Conservation (phyloP, 2,888 invertebrate genomes). For the Maniola hyperantus region DNA sequence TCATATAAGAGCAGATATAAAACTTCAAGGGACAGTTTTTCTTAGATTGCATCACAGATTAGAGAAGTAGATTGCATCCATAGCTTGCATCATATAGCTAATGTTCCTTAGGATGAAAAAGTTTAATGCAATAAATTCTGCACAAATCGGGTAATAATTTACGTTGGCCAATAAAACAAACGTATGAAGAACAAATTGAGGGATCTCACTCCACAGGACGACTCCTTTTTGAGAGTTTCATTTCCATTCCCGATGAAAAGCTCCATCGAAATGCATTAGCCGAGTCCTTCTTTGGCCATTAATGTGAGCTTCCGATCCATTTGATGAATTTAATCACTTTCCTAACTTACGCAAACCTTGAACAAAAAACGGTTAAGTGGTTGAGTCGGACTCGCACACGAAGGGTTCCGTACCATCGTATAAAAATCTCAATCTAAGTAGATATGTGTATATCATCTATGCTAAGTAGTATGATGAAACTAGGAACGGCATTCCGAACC, state of each 20-base stretch:
- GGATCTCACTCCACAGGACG: not conserved
- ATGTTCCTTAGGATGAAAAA: not conserved
- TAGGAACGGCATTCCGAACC: too few species aligned
- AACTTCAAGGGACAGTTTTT: too few species aligned
- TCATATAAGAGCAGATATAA: too few species aligned
- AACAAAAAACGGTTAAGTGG: not conserved
- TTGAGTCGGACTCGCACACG: too few species aligned
- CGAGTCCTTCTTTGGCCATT: not conserved
- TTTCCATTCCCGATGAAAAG: not conserved
- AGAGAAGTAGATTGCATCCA: too few species aligned
- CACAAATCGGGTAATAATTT: not conserved
- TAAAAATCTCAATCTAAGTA: too few species aligned
- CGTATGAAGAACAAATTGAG: slow-evolving; percentile 13
- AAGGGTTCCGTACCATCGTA: too few species aligned
- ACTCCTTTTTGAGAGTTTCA: not conserved
- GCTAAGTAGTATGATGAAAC: too few species aligned
- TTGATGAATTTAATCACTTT: slow-evolving; percentile 5
- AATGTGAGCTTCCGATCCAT: not conserved
- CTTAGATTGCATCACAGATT: too few species aligned
- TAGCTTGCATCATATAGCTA: too few species aligned
- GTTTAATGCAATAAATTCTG: not conserved
- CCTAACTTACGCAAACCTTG: not conserved
- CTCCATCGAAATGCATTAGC: not conserved
- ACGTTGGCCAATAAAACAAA: slow-evolving; percentile 11
- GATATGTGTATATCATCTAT: too few species aligned